Evolutionary conservation across 1,140 invertebrate species (phyloP).

Genomic region (Drosophila arawakana): DNA sequence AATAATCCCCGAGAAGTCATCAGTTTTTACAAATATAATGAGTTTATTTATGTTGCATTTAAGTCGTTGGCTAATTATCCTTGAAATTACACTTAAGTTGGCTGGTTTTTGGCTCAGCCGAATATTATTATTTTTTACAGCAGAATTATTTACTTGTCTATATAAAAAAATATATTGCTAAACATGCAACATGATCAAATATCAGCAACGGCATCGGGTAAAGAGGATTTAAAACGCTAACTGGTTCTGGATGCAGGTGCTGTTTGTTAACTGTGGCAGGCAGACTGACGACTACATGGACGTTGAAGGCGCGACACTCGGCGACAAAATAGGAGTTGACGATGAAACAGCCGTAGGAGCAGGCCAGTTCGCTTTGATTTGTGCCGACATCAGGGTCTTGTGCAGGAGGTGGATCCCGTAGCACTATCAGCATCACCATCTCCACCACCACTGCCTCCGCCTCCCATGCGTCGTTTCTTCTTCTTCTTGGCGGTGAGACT

Average conservation of each 20-base stretch:
- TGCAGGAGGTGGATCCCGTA: slow-evolving; percentile 33
- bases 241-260: background rate
- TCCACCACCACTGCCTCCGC: slow-evolving; percentile 33
- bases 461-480: slow-evolving; percentile 88
- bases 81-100: slow-evolving; percentile 41
- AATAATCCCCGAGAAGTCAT: background rate
- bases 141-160: slow-evolving; percentile 55
- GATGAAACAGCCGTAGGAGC: slow-evolving; percentile 65
- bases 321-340: slow-evolving; percentile 65
- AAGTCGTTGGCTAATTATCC: slow-evolving; percentile 68
- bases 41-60: slow-evolving; percentile 70
- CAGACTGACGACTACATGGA: slow-evolving; percentile 16
- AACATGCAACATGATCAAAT: slow-evolving; percentile 38
- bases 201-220: background rate
- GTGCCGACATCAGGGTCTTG: slow-evolving; percentile 66
- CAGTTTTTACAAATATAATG: slow-evolving; percentile 67
- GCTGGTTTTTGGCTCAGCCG: slow-evolving; percentile 30
- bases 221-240: background rate
- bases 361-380: slow-evolving; percentile 60
- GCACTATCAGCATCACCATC: slow-evolving; percentile 43
- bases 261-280: slow-evolving; percentile 59
- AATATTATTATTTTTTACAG: slow-evolving; percentile 36
- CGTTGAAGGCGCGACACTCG: slow-evolving; percentile 38
- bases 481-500: slow-evolving; percentile 95
- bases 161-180: slow-evolving; percentile 78